These are phyloP conservation scores for Pseudorasbora parva DNA, from an alignment of 2,113 vertebrate genomes.

Conservation along the genomic window DNA sequence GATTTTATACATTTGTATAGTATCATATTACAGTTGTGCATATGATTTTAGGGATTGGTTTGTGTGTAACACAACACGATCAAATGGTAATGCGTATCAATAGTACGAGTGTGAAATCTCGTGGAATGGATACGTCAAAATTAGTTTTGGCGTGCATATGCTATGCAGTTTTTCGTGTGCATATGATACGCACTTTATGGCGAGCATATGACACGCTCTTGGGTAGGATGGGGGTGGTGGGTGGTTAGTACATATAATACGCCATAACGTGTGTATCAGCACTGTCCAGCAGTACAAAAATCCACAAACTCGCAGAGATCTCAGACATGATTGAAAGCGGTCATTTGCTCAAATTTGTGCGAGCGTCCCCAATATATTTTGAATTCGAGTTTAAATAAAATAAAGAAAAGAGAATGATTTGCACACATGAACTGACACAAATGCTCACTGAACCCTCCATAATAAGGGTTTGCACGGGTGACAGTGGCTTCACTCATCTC, in stretches of 20 bases:
- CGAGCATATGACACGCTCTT: no score
- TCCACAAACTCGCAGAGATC: background rate
- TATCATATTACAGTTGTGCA: background rate
- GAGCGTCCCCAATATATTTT: background rate
- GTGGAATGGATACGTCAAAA: no score
- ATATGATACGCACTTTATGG: no score
- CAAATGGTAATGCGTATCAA: no score
- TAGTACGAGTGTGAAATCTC: no score
- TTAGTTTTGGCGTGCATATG: no score
- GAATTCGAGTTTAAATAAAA: conserved; percentile 26
- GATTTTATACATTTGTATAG: background rate
- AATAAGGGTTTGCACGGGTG: conserved; percentile 63
- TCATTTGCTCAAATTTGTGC: background rate
- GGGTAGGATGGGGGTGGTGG: no score
- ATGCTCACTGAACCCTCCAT: conserved; percentile 70
- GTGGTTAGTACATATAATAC: no score
- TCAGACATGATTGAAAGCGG: background rate
- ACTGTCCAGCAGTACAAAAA: background rate
- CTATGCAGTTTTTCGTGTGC: no score
- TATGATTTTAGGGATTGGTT: background rate
- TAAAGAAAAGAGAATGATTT: conserved; percentile 37
- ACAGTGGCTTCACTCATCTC: conserved; percentile 71
- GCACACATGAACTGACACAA: conserved; percentile 72
- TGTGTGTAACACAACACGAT: background rate
- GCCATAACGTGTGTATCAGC: no score